phyloP scores from a whole-genome alignment of 2,797 vertebrate genomes.

The Coluber constrictor region DNA sequence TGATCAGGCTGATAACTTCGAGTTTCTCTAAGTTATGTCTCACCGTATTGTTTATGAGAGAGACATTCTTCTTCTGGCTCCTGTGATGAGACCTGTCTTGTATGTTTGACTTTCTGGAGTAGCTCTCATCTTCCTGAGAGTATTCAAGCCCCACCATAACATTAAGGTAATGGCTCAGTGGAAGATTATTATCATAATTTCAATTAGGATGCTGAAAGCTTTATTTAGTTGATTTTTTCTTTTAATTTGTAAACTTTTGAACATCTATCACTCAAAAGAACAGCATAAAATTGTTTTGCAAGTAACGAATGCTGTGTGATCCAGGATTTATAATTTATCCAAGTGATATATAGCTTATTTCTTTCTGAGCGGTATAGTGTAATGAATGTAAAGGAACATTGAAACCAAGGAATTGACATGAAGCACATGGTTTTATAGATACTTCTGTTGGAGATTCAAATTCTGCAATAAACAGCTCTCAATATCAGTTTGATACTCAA shows the following conservation, averaged over 20 bases:
- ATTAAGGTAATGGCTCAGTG: background rate
- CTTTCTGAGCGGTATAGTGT: background rate
- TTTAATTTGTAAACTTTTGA: background rate
- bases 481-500: background rate
- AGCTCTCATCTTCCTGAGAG: background rate
- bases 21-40: background rate
- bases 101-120: background rate
- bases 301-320: background rate
- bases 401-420: background rate
- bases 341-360: background rate
- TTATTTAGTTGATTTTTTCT: background rate
- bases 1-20: background rate
- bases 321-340: background rate
- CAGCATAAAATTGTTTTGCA: background rate
- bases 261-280: background rate
- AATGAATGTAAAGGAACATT: background rate
- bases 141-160: background rate
- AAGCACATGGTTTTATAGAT: background rate
- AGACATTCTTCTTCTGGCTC: background rate
- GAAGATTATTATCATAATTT: background rate
- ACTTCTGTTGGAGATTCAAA: background rate
- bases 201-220: background rate
- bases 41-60: background rate
- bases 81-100: background rate
- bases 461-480: background rate